Conservation (phyloP, 1,140 invertebrate species). For the Lepeophtheirus salmonis region DNA sequence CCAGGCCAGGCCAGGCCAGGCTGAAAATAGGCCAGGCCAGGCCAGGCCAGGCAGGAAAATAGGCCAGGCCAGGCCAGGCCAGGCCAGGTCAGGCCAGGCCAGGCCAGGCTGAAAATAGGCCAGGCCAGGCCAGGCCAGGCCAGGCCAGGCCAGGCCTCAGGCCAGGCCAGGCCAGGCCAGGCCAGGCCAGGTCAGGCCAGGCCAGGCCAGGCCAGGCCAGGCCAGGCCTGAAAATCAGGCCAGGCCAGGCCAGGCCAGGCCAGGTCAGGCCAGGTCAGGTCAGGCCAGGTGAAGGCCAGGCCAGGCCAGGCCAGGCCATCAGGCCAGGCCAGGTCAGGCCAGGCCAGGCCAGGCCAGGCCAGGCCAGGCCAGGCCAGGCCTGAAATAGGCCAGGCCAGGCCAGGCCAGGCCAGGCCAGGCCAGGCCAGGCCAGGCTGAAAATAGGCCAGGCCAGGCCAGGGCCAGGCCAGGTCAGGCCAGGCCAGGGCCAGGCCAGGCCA, state of each 20-base stretch:
- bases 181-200: conserved; percentile 21
- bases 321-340: conserved; percentile 22
- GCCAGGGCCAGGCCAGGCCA: conserved; percentile 22
- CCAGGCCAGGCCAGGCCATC: conserved; percentile 20
- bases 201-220: conserved; percentile 21
- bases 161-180: conserved; percentile 22
- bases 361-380: conserved; percentile 23
- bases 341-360: conserved; percentile 23
- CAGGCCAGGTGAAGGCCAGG: no score
- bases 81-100: conserved; percentile 23
- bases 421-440: conserved; percentile 20
- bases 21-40: conserved; percentile 22
- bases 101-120: conserved; percentile 21
- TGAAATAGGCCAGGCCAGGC: conserved; percentile 21
- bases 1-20: conserved; percentile 22
- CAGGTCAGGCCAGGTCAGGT: conserved; percentile 23
- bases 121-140: conserved; percentile 23
- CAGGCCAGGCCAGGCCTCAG: conserved; percentile 24
- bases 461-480: conserved; percentile 23
- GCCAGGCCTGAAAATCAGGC: conserved; percentile 22
- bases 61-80: conserved; percentile 18
- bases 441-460: conserved; percentile 20
- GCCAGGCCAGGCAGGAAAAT: conserved; percentile 20
- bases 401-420: conserved; percentile 20
- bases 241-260: conserved; percentile 22